A percentile compares a stretch with the other conserved stretches of the same genome.
phyloP scores from a whole-genome alignment of 1,140 invertebrate genomes.

The Telenomus remus region DNA sequence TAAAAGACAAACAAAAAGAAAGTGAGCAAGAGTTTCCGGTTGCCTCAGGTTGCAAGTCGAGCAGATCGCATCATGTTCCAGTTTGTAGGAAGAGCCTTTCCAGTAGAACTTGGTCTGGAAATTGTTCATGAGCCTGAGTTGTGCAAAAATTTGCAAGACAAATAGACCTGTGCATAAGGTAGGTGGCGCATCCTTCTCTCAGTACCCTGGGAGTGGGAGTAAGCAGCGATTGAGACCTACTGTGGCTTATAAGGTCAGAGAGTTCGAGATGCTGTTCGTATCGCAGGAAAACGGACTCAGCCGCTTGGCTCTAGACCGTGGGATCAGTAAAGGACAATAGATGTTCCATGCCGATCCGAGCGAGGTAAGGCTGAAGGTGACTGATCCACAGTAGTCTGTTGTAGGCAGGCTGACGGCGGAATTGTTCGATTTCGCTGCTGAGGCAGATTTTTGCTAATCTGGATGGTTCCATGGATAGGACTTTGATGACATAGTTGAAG shows the following conservation, averaged over 20 bases:
- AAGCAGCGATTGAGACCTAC: neutral
- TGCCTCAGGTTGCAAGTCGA: neutral
- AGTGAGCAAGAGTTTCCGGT: neutral
- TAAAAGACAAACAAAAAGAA: neutral
- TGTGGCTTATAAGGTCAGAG: neutral
- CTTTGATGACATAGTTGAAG: neutral
- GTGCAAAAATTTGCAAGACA: neutral
- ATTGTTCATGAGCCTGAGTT: neutral
- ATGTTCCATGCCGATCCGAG: neutral
- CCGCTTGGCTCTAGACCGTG: neutral
- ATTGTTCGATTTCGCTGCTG: neutral
- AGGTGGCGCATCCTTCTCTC: neutral
- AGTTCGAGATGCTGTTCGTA: neutral
- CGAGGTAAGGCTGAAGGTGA: neutral
- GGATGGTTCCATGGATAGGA: neutral
- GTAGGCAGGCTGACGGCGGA: neutral
- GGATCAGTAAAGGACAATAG: neutral
- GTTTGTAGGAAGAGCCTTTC: neutral
- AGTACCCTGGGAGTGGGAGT: neutral
- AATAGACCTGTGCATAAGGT: neutral
- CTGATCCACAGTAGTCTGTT: neutral
- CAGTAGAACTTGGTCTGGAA: neutral
- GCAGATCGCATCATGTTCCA: neutral
- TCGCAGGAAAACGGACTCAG: neutral
- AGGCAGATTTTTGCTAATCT: neutral